Evolutionary conservation across 2,888 invertebrate genomes (phyloP), one percentile per base, ranked within the genome.

Genomic region (Homarus gammarus): DNA sequence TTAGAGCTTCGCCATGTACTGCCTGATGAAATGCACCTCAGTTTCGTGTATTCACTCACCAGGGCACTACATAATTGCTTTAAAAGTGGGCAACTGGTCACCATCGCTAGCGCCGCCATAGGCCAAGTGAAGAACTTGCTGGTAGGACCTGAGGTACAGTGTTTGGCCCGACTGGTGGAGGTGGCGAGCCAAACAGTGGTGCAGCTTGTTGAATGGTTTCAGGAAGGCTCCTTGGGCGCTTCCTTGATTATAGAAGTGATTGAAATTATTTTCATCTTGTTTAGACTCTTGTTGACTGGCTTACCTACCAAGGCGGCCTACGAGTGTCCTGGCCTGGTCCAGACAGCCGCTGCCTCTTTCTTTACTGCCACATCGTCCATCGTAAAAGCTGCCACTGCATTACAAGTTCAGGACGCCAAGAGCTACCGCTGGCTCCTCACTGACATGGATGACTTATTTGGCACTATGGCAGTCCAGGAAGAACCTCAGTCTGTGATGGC

Each of bases 241-340:
- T 15, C 40, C 22, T 12, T 64, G 64, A 64, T 31, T n/a, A 36
- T 36, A 22, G 40, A n/a, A n/a, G 22, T 73, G 36, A 10, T 73
- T 0, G 73, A 73, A 8, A 36, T 36, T 5, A n/a, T 40, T 6
- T 8, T 31, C 38, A n/a, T n/a, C 18, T 38, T 73, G 6, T n/a
- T 36, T 2, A 36, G n/a, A 38, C 33, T 73, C 12, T n/a, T 73
- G n/a, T 18, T 40, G 73, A 36, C 22, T 5, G 8, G 12, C 15
- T 8, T 18, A 15, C 8, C 73, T 38, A 40, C 40, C 2, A 33
- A 36, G 70, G 36, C 73, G 1, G 64, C 64, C 64, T 73, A 38
- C 38, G 73, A 22, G 73, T 2, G 36, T n/a, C 73, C 73, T 40
- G 73, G 73, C 36, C 73, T 73, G 38, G 36, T 38, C 22, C 73